Evolutionary conservation across 2,113 vertebrate species (phyloP), one percentile per base, ranked within the genome.

Genomic region (Spermophilus dauricus): DNA sequence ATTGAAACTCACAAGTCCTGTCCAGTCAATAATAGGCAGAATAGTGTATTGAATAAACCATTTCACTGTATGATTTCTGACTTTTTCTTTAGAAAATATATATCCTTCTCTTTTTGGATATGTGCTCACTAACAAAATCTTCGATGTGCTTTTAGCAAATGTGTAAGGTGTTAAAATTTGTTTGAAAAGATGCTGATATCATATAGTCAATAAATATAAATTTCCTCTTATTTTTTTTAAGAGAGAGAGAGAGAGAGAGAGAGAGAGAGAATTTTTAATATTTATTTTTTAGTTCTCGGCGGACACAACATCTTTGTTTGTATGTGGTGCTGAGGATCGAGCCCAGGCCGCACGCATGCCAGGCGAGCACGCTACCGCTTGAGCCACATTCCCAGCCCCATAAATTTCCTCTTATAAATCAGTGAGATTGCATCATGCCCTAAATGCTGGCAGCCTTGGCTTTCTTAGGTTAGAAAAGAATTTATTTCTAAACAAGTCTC

Each of bases 101-200:
- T 91, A 86, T 65, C 30, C 8, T 94, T 24, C 86, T 94, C 42
- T 84, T 65, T 72, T 51, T 56, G 53, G 61, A 12, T 85, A 78
- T 89, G 42, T 70, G 58, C 30, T 96, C 92, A 95, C 26, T 51
- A 32, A 88, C 61, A 32, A 85, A 90, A 67, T 93, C 81, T 95
- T 95, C 69, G 34, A 39, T 94, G 67, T 77, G 10, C 69, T 86
- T 95, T 95, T 83, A 96, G 91, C 24, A 96, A 86, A 89, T 89
- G 34, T 89, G 10, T 86, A 58, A 89, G n/a, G 12, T 86, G 97
- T 91, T 84, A 32, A 72, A 96, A 56, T 78, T 86, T 91, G 86
- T 92, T 84, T 96, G 78, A 92, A 96, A 94, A 97, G 42, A 51
- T 86, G 42, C 61, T 96, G 51, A 94, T 75, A 22, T 95, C 65